Evolutionary conservation across 2,113 vertebrate genomes (phyloP).

Genomic region (Shinisaurus crocodilurus): DNA sequence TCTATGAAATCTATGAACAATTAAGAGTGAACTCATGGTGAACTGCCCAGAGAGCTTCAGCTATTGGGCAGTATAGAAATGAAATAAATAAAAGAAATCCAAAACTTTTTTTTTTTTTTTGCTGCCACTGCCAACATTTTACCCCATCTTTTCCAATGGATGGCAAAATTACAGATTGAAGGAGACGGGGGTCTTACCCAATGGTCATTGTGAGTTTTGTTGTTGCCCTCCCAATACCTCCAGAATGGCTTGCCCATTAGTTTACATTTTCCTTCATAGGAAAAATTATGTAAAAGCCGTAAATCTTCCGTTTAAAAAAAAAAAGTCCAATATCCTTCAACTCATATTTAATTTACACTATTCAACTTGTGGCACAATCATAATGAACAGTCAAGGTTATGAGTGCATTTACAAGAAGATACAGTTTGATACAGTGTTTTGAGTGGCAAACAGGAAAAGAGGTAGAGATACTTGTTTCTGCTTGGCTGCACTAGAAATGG

Average conservation of each 20-base stretch:
- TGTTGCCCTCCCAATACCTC: not conserved
- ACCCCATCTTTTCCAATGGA: not conserved
- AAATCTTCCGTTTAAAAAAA: not conserved
- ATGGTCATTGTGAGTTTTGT: not conserved
- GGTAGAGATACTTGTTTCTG: conserved; percentile 39
- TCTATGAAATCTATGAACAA: no score
- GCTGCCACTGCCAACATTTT: not conserved
- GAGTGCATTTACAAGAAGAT: not conserved
- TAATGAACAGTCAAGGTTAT: not conserved
- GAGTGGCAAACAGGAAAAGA: not conserved
- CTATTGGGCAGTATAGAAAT: no score
- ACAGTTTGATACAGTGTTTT: not conserved
- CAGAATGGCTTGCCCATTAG: not conserved
- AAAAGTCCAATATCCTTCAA: not conserved
- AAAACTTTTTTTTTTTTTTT: no score
- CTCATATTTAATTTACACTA: not conserved
- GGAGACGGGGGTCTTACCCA: not conserved
- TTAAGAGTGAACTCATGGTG: no score
- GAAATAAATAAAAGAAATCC: no score
- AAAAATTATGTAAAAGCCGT: not conserved
- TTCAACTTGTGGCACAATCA: not conserved
- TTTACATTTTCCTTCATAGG: not conserved
- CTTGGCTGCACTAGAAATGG: fast-evolving
- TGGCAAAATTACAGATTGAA: not conserved
- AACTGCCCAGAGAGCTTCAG: no score